Evolutionary conservation across 2,797 vertebrate genomes (phyloP).

Genomic region (Anniella stebbinsi): DNA sequence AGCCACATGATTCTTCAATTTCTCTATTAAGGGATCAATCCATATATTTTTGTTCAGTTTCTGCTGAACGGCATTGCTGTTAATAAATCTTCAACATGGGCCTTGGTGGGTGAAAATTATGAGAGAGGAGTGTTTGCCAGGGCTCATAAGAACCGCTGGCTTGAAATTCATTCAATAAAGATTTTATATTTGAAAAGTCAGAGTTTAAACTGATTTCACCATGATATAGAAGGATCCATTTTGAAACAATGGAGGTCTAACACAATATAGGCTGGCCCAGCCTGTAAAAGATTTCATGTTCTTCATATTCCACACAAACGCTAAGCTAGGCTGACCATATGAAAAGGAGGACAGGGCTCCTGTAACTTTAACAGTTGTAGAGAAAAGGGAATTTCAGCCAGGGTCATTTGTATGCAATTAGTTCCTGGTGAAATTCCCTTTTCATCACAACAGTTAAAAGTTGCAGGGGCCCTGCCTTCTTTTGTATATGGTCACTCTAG

Average conservation of each 20-base stretch:
- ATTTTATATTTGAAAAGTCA: not conserved
- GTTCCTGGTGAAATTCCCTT: too few relatives aligned
- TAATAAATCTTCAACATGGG: not conserved
- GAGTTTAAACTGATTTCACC: not conserved
- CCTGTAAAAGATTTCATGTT: not conserved
- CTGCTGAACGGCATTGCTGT: not conserved
- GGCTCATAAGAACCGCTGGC: not conserved
- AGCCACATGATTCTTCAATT: constrained; percentile 21
- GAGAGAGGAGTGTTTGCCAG: not conserved
- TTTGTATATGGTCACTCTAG: too few relatives aligned
- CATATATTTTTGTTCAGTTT: not conserved
- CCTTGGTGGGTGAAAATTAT: constrained; percentile 6
- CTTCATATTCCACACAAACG: not conserved
- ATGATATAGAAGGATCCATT: constrained; percentile 20
- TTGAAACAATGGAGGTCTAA: not conserved
- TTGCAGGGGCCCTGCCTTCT: too few relatives aligned
- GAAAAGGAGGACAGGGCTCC: too few relatives aligned
- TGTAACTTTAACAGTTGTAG: too few relatives aligned
- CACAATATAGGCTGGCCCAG: too few relatives aligned
- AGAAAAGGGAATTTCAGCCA: too few relatives aligned
- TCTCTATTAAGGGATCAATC: not conserved
- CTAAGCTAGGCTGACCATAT: too few relatives aligned
- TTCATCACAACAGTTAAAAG: too few relatives aligned
- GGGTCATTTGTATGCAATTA: too few relatives aligned
- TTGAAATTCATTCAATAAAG: not conserved